Evolutionary conservation across 2,113 vertebrate genomes (phyloP).

Genomic region (Paralichthys olivaceus): DNA sequence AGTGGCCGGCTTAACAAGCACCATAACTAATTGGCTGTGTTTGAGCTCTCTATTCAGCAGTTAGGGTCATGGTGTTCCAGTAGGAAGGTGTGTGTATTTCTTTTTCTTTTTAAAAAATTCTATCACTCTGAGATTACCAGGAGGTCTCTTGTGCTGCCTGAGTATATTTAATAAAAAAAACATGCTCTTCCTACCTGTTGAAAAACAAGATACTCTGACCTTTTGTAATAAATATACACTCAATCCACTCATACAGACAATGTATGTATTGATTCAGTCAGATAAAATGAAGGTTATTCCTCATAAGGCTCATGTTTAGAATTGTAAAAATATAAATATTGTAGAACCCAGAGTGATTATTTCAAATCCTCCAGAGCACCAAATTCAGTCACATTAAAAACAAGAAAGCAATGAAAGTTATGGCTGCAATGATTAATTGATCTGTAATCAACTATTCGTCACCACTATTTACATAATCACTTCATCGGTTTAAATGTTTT

Average conservation of each 20-base stretch:
- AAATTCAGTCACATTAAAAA: background rate
- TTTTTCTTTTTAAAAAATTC: slow-evolving; percentile 14
- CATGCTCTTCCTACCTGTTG: no score
- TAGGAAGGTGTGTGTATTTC: slow-evolving; percentile 30
- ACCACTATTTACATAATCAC: no score
- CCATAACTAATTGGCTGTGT: slow-evolving; percentile 66
- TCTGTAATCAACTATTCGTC: background rate
- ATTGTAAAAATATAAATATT: no score
- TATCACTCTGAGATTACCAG: background rate
- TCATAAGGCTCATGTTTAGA: no score
- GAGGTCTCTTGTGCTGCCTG: background rate
- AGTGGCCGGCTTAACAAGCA: slow-evolving; percentile 62
- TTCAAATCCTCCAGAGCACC: no score
- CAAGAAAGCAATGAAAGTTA: background rate
- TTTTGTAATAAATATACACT: background rate
- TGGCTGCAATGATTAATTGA: no score
- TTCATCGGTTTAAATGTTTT: no score
- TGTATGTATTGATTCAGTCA: no score
- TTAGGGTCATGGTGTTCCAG: slow-evolving; percentile 36
- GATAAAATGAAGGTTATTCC: no score
- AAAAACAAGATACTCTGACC: background rate
- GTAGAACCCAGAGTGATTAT: no score
- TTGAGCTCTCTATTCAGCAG: slow-evolving; percentile 62
- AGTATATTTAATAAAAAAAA: slow-evolving; percentile 21
- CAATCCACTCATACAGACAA: background rate